Evolutionary conservation across 2,797 vertebrate species (phyloP).

Genomic region (Gymnoscopelus braueri): DNA sequence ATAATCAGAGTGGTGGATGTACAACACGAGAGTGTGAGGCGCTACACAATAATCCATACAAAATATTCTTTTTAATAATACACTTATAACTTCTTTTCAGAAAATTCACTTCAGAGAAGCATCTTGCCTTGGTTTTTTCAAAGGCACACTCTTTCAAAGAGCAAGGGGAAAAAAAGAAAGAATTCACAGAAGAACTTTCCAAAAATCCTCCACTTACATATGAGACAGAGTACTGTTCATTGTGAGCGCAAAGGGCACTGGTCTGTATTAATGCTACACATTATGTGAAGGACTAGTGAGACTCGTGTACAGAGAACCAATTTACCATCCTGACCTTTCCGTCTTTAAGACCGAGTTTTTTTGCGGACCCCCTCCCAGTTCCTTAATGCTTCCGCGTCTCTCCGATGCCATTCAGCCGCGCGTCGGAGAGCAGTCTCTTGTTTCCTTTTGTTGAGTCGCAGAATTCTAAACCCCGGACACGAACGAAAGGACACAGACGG

Average conservation of each 20-base stretch:
- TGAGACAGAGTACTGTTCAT: conserved; percentile 63
- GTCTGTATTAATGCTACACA: conserved; percentile 77
- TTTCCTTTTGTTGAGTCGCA: conserved; percentile 39
- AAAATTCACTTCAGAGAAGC: conserved; percentile 46
- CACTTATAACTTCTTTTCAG: conserved; percentile 1
- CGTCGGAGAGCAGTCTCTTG: conserved; percentile 60
- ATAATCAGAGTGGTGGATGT: too few species aligned
- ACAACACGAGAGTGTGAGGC: conserved; percentile 13
- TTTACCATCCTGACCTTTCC: conserved; percentile 81
- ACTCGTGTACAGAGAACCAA: conserved; percentile 76
- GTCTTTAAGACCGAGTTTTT: conserved; percentile 67
- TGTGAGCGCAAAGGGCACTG: conserved; percentile 73
- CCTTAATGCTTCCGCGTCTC: conserved; percentile 61
- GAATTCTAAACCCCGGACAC: conserved; percentile 50
- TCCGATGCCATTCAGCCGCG: conserved; percentile 54
- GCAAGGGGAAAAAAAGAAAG: conserved; percentile 51
- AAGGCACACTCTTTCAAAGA: conserved; percentile 59
- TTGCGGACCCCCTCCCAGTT: conserved; percentile 48
- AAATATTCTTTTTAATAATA: conserved; percentile 31
- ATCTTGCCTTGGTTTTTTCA: conserved; percentile 53
- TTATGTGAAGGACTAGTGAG: conserved; percentile 77
- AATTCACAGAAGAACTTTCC: conserved; percentile 51
- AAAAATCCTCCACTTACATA: conserved; percentile 62
- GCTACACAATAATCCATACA: not conserved
- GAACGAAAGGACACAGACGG: conserved; percentile 46